Percentiles rank a stretch among this genome's conserved stretches.
Evolutionary conservation across 2,888 invertebrate genomes (phyloP).

Genomic region (Leptinotarsa haldemani): DNA sequence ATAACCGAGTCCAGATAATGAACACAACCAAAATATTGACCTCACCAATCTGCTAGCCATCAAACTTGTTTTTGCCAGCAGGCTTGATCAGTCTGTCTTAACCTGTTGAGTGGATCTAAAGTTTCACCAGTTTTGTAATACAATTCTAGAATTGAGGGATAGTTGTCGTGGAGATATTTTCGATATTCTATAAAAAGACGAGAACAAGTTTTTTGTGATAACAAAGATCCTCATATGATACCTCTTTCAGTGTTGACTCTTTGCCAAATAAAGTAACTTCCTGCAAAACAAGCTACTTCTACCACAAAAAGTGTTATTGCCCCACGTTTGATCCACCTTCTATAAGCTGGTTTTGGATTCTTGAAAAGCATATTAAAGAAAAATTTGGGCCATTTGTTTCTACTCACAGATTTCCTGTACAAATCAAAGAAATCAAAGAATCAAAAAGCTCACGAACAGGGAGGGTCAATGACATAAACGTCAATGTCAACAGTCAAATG

Average conservation of each 20-base stretch:
- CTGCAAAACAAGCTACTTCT: conserved; percentile 72
- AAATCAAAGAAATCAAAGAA: background rate
- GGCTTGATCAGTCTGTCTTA: conserved; percentile 69
- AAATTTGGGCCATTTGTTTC: conserved; percentile 17
- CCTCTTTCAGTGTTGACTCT: conserved; percentile 79
- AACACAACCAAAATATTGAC: conserved; percentile 71
- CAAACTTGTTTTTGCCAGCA: conserved; percentile 71
- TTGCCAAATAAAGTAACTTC: conserved; percentile 74
- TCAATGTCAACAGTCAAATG: too few relatives aligned
- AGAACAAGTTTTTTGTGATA: conserved; percentile 6
- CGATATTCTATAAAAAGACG: conserved; percentile 74
- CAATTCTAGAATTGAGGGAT: conserved; percentile 73
- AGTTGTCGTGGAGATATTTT: conserved; percentile 75
- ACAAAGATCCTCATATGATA: conserved; percentile 61
- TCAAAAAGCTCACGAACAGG: background rate
- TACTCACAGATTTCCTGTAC: background rate
- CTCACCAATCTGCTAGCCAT: conserved; percentile 61
- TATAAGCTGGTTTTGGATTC: conserved; percentile 69
- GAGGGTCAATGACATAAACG: too few relatives aligned
- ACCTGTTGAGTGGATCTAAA: conserved; percentile 67
- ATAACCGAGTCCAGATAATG: conserved; percentile 73
- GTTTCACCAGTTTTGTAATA: conserved; percentile 79
- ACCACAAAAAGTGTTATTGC: conserved; percentile 70
- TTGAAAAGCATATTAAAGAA: conserved; percentile 69
- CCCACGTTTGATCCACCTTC: conserved; percentile 66